Evolutionary conservation across 1,140 invertebrate species (phyloP).

Genomic region (Heliothis virescens): DNA sequence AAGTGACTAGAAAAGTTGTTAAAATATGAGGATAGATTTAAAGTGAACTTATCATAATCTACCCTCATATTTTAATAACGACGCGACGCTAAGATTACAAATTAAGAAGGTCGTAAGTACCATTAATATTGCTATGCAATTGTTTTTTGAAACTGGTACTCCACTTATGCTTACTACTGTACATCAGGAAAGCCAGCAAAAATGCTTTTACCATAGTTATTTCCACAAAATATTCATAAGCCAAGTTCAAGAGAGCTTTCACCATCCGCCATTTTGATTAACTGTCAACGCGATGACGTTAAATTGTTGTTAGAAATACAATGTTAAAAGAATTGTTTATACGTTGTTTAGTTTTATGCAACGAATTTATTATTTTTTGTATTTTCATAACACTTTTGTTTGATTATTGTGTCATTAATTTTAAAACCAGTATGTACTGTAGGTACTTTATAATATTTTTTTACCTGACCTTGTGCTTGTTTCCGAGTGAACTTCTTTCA

Average conservation of each 20-base stretch:
- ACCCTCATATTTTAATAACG: too few species aligned
- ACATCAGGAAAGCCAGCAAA: too few species aligned
- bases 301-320: slow-evolving; percentile 58
- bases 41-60: too few species aligned
- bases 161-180: too few species aligned
- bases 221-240: neutral
- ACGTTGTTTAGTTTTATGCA: slow-evolving; percentile 54
- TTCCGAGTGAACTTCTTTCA: neutral
- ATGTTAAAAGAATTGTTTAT: slow-evolving; percentile 49
- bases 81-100: too few species aligned
- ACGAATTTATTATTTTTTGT: slow-evolving; percentile 50
- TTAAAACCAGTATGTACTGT: neutral
- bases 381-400: slow-evolving; percentile 23
- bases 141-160: too few species aligned
- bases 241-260: neutral
- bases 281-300: slow-evolving; percentile 27
- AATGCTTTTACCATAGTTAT: too few species aligned
- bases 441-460: too few species aligned
- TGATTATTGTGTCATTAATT: neutral
- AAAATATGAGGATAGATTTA: too few species aligned
- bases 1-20: too few species aligned
- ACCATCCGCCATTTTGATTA: slow-evolving; percentile 3
- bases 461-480: neutral
- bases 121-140: too few species aligned
- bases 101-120: too few species aligned